phyloP scores from a whole-genome alignment of 1,140 invertebrate species.

The Saccostrea cuccullata region DNA sequence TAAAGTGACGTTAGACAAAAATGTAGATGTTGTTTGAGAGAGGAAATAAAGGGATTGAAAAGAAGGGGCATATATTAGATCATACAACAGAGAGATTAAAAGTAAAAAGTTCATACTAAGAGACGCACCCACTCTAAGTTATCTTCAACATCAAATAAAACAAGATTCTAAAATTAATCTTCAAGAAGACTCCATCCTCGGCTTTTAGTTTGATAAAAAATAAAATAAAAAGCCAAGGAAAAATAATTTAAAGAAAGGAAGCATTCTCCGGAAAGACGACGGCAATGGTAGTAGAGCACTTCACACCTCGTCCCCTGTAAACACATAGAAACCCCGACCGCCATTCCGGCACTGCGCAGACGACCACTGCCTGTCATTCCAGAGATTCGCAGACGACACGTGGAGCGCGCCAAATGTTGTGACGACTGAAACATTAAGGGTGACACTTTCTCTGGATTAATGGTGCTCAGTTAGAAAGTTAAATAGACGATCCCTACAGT shows the following conservation, averaged over 20 bases:
- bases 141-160: background rate
- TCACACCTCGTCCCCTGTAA: constrained; percentile 9
- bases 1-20: background rate
- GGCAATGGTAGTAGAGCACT: background rate
- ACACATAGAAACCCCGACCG: constrained; percentile 24
- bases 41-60: background rate
- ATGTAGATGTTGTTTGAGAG: background rate
- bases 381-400: background rate
- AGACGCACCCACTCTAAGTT: background rate
- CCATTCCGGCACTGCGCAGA: background rate
- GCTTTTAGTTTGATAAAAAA: background rate
- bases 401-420: constrained; percentile 25
- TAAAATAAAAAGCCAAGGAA: background rate
- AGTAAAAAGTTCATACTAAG: background rate
- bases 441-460: constrained; percentile 36
- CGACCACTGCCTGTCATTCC: constrained; percentile 15
- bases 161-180: background rate
- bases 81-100: background rate
- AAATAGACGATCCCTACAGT: background rate
- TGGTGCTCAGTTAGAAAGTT: constrained; percentile 31
- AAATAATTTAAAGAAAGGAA: background rate
- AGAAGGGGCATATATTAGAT: background rate
- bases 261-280: background rate
- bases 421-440: constrained; percentile 28
- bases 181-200: background rate